Base-by-base conservation (phyloP, 2,797 vertebrate genomes). In the Pseudochaenichthys georgianus region DNA sequence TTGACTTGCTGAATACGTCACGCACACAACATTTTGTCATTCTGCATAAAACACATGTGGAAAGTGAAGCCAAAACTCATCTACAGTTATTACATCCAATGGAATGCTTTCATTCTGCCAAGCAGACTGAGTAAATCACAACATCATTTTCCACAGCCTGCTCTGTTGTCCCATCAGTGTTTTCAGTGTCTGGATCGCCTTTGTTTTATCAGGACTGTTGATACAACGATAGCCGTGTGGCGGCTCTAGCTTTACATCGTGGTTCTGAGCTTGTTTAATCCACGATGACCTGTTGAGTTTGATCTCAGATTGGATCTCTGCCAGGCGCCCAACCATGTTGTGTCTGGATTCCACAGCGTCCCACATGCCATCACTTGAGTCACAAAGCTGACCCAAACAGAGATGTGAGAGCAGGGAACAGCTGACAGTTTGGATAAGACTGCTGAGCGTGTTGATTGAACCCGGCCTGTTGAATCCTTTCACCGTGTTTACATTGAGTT, bases 61-160 rank as follows among this genome's bases (percentile, higher is more conserved):
- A 13, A 70, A 41, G 41, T 9, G 46, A 67, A 42, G 59, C 68
- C 64, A 66, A 73, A 58, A 64, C 3, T 74, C 46, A 42, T 68
- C 57, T 21, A 0, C 34, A 16, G 16, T 72, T 72, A 70, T 82
- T 70, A 65, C 61, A 77, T 73, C 23, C 16, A 16, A 52, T 60
- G 73, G 69, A 84, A 85, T 71, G 76, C 45, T 72, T 78, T 77
- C 38, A 66, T 53, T 60, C 74, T 77, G 64, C 76, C 80, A 75
- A 63, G 53, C 73, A 61, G 70, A 47, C 51, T 47, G 51, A 4
- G 69, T 78, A 72, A 41, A 75, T 84, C 52, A 73, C 60, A 73
- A 31, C 65, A 70, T 78, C 5, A 3, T 23, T 55, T 21, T 67
- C 38, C 19, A 19, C 69, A 43, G 17, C 51, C 60, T 41, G 54